These are phyloP conservation scores for Adelges cooleyi DNA, from an alignment of 1,140 invertebrate genomes.

Conservation along the genomic window DNA sequence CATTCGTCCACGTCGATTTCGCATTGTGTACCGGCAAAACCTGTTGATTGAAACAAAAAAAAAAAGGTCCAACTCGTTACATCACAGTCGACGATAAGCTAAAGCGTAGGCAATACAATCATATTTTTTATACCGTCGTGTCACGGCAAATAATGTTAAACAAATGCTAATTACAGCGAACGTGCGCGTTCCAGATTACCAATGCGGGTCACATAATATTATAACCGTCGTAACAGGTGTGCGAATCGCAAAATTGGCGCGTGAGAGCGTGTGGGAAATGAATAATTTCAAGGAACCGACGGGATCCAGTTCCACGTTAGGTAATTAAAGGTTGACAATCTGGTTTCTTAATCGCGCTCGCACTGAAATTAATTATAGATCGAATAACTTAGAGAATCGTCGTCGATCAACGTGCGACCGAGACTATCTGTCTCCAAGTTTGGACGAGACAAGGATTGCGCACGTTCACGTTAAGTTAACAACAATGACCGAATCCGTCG, in stretches of 20 bases:
- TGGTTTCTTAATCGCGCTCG: constrained; percentile 25
- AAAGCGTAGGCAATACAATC: too few species aligned
- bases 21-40: constrained; percentile 81
- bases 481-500: not conserved
- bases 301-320: constrained; percentile 25
- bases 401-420: not conserved
- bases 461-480: not conserved
- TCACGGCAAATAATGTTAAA: not conserved
- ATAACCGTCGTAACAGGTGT: constrained; percentile 10
- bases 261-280: constrained; percentile 8
- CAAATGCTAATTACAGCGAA: not conserved
- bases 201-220: constrained; percentile 13
- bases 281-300: constrained; percentile 25
- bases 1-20: constrained; percentile 88
- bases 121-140: too few species aligned
- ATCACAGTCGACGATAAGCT: not conserved
- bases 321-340: constrained; percentile 26
- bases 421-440: constrained; percentile 19
- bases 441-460: constrained; percentile 6
- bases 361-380: too few species aligned
- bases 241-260: not conserved
- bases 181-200: not conserved
- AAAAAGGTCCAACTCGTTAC: not conserved
- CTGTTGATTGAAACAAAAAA: constrained; percentile 44
- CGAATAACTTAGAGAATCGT: too few species aligned